Evolutionary conservation across 2,113 vertebrate species (phyloP).

Genomic region (Alexandromys fortis): DNA sequence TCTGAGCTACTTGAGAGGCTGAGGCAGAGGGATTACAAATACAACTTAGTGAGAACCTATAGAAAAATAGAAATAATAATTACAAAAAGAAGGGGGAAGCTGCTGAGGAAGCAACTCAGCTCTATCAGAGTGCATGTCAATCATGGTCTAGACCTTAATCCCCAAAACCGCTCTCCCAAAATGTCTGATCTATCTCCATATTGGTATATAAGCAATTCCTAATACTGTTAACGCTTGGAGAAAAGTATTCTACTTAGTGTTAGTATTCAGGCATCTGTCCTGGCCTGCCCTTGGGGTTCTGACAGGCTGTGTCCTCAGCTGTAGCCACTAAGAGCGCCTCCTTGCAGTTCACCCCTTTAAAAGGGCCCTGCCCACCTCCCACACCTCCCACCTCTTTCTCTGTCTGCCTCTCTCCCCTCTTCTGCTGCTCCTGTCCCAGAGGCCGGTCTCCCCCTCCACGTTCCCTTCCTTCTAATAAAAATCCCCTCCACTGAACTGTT

Average conservation of each 20-base stretch:
- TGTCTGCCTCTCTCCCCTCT: no score
- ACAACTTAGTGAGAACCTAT: background rate
- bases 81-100: background rate
- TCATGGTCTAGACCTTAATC: background rate
- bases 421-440: no score
- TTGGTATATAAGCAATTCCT: background rate
- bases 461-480: no score
- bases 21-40: background rate
- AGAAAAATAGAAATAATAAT: background rate
- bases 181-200: background rate
- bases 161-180: background rate
- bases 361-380: no score
- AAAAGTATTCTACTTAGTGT: background rate
- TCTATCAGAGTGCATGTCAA: background rate
- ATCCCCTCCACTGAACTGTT: no score
- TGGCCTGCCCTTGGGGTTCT: no score
- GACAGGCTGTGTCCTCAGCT: no score
- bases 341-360: no score
- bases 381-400: no score
- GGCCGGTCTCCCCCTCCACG: no score
- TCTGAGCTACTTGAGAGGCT: background rate
- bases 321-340: no score
- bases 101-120: background rate
- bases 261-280: no score
- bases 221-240: constrained; percentile 6